Conservation (phyloP, 2,113 vertebrate genomes). For the Delphinus delphis region DNA sequence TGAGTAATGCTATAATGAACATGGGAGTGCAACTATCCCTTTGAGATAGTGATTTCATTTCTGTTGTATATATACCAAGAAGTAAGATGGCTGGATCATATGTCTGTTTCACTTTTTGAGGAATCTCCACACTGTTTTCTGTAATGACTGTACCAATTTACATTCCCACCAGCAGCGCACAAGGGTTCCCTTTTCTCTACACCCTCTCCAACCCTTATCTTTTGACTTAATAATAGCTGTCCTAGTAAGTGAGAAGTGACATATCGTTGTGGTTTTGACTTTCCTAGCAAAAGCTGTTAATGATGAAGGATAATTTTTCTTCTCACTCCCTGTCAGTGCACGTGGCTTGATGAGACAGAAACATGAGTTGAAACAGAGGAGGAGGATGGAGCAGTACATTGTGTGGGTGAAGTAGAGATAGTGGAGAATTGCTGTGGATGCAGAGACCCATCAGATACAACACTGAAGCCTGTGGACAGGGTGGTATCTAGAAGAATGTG, state of each 20-base stretch:
- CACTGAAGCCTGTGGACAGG: background rate
- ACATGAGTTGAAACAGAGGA: background rate
- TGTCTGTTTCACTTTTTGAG: background rate
- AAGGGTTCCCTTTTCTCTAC: background rate
- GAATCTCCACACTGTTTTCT: background rate
- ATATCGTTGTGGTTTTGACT: background rate
- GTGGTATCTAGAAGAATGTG: background rate
- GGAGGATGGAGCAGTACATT: background rate
- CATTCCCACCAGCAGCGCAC: background rate
- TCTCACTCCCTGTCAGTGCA: background rate
- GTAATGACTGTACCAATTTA: background rate
- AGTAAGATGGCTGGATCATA: background rate
- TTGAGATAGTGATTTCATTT: background rate
- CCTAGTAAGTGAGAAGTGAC: background rate
- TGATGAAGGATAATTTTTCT: background rate
- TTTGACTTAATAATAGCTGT: background rate
- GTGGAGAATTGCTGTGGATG: background rate
- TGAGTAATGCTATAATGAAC: background rate
- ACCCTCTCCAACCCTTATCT: background rate
- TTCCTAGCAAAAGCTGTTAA: background rate
- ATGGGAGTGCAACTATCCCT: background rate
- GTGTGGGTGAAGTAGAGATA: background rate
- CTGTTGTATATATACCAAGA: background rate
- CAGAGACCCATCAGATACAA: background rate
- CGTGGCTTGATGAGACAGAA: background rate